Conservation (phyloP, 1,140 invertebrate species). For the Bombus picipes region DNA sequence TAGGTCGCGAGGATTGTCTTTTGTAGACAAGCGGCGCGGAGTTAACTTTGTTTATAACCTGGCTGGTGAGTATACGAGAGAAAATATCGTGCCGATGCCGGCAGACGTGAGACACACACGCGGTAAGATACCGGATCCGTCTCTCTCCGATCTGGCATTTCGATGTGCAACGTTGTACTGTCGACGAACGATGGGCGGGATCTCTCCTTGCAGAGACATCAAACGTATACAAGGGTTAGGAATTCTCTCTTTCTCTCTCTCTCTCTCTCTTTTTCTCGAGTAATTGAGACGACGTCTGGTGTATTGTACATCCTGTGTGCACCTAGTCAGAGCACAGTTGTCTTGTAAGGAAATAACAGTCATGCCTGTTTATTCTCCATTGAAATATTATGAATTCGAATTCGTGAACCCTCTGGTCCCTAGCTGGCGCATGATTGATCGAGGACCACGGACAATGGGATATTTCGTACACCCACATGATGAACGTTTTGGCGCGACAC, state of each 20-base stretch:
- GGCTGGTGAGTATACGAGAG: slow-evolving; percentile 8
- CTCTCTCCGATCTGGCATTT: slow-evolving; percentile 55
- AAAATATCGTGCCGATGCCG: slow-evolving; percentile 43
- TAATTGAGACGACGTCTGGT: slow-evolving; percentile 38
- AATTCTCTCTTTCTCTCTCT: neutral
- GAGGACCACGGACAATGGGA: slow-evolving; percentile 41
- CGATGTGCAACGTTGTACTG: slow-evolving; percentile 5
- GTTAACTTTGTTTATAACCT: slow-evolving; percentile 62
- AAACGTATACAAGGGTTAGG: neutral
- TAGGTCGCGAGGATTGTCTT: slow-evolving; percentile 62
- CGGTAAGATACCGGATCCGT: neutral
- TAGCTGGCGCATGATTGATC: slow-evolving; percentile 37
- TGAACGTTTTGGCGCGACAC: neutral
- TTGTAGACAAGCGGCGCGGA: slow-evolving; percentile 37
- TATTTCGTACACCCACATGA: slow-evolving; percentile 44
- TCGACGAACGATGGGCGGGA: slow-evolving; percentile 3
- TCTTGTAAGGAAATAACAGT: slow-evolving; percentile 3
- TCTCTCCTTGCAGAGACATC: neutral
- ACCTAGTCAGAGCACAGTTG: neutral
- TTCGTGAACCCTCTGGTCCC: neutral
- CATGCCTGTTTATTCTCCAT: slow-evolving; percentile 17
- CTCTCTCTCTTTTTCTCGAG: neutral
- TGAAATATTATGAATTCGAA: slow-evolving; percentile 36
- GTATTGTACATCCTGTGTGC: neutral
- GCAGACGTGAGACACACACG: neutral